A percentile compares a stretch with the other conserved stretches of the same genome.
Evolutionary conservation across 2,797 vertebrate genomes (phyloP).

Genomic region (Danionella dracula): DNA sequence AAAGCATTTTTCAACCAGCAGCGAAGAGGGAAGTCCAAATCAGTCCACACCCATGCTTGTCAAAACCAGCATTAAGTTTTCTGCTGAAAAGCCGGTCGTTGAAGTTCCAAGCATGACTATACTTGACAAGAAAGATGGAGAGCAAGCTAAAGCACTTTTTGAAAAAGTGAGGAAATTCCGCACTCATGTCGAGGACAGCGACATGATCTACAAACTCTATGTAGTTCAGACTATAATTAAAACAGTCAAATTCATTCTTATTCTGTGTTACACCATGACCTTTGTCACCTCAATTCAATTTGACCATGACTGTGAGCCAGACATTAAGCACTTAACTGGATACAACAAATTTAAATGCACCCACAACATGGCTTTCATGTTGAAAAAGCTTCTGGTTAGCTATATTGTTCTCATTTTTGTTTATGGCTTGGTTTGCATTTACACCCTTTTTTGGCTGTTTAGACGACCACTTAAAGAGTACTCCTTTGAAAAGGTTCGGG

Average conservation of each 20-base stretch:
- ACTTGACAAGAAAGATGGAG: conserved; percentile 96
- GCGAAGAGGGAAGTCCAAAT: conserved; percentile 92
- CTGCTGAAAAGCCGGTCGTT: conserved; percentile 87
- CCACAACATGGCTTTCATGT: conserved; percentile 98
- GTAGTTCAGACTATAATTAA: conserved; percentile 95
- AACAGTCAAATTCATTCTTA: conserved; percentile 95
- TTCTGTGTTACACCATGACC: conserved; percentile 92
- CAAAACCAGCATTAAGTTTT: conserved; percentile 89
- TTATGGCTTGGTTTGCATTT: conserved; percentile 92
- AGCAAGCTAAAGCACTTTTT: conserved; percentile 96
- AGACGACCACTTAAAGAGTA: conserved; percentile 95
- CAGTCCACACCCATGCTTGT: conserved; percentile 86
- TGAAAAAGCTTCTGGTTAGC: conserved; percentile 92
- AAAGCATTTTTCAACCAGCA: conserved; percentile 93
- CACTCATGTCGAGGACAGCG: conserved; percentile 93
- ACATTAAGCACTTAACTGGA: conserved; percentile 92
- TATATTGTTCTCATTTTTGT: conserved; percentile 93
- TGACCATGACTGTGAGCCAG: conserved; percentile 82
- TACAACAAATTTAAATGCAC: conserved; percentile 90
- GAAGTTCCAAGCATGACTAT: conserved; percentile 95
- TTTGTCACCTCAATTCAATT: conserved; percentile 94
- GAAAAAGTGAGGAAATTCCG: conserved; percentile 98
- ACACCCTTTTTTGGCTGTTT: conserved; percentile 96
- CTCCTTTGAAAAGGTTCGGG: conserved; percentile 95
- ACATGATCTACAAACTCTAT: conserved; percentile 95